phyloP scores from a whole-genome alignment of 2,113 vertebrate genomes.

The Dasyprocta punctata region DNA sequence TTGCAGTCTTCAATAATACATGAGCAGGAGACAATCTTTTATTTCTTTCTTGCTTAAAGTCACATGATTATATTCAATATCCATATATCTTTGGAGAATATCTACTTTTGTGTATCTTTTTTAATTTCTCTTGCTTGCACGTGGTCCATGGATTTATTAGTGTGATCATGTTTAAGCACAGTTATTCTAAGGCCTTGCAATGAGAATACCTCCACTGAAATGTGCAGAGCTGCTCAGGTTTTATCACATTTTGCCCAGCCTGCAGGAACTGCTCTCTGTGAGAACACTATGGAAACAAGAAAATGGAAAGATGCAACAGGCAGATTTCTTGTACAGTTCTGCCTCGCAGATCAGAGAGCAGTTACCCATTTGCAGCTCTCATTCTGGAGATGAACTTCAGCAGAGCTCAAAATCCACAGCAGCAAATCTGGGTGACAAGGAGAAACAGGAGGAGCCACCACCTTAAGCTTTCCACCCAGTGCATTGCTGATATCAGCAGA shows the following conservation, averaged over 20 bases:
- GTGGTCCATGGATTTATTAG: neutral
- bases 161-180: neutral
- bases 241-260: neutral
- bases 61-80: constrained; percentile 5
- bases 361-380: neutral
- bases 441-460: neutral
- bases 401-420: constrained; percentile 29
- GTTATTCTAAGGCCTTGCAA: neutral
- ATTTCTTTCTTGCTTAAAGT: constrained; percentile 7
- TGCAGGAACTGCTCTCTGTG: neutral
- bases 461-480: neutral
- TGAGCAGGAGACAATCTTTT: neutral
- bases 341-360: neutral
- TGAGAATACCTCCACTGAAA: neutral
- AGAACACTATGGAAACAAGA: neutral
- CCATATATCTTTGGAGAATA: neutral
- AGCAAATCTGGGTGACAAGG: neutral
- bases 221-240: neutral
- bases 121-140: neutral
- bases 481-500: neutral
- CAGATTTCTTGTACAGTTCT: neutral
- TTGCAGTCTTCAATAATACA: neutral
- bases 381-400: constrained; percentile 10
- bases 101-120: neutral
- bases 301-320: neutral